Evolutionary conservation across 2,888 invertebrate species (phyloP).

Genomic region (Ferdinandea cuprea): DNA sequence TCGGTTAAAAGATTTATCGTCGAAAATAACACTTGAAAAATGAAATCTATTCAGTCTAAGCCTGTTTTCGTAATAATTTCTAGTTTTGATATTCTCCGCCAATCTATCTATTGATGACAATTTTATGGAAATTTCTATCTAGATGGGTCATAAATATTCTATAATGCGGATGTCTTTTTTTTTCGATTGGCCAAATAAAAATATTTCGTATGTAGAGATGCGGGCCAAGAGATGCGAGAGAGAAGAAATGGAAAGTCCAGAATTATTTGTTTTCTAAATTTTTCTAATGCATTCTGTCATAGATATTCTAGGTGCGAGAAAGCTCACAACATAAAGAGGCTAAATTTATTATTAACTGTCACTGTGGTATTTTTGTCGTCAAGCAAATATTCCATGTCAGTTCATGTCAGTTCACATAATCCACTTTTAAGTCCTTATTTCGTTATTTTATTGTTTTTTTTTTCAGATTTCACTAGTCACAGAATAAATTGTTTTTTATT

Average conservation of each 20-base stretch:
- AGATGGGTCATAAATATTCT: conserved; percentile 24
- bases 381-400: conserved; percentile 43
- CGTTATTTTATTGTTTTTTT: neutral
- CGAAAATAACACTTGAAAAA: neutral
- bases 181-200: conserved; percentile 9
- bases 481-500: neutral
- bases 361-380: conserved; percentile 27
- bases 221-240: neutral
- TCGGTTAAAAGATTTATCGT: neutral
- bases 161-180: conserved; percentile 48
- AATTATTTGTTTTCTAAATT: conserved; percentile 15
- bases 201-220: neutral
- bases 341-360: conserved; percentile 17
- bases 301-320: neutral
- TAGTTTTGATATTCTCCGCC: conserved; percentile 18
- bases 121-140: conserved; percentile 25
- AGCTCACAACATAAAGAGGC: conserved; percentile 2
- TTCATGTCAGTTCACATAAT: conserved; percentile 37
- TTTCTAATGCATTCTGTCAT: conserved; percentile 7
- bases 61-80: conserved; percentile 35
- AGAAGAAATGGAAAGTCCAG: conserved; percentile 8
- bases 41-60: neutral
- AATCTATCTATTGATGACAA: conserved; percentile 7
- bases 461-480: neutral
- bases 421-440: conserved; percentile 12